Conservation (phyloP, 2,797 vertebrate species). For the Geotrypetes seraphini region DNA sequence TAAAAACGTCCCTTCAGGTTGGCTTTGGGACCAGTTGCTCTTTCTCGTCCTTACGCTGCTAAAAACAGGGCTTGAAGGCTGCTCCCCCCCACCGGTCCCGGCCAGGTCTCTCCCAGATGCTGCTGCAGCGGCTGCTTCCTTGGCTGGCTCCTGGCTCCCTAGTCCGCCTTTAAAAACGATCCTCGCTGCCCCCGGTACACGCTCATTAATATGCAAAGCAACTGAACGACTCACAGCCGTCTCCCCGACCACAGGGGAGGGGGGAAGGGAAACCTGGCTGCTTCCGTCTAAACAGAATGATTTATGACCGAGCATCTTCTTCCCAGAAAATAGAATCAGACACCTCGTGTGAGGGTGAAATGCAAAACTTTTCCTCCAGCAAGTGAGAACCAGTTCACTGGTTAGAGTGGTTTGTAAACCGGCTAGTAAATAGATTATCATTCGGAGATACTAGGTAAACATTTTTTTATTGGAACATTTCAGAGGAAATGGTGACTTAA, state of each 20-base stretch:
- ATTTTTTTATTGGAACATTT: no score
- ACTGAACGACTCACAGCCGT: constrained; percentile 76
- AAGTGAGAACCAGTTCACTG: no score
- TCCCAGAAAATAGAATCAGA: no score
- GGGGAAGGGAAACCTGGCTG: constrained; percentile 33
- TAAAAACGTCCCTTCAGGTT: background rate
- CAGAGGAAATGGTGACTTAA: no score
- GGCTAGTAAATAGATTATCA: no score
- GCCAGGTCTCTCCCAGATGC: background rate
- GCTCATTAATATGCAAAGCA: constrained; percentile 92
- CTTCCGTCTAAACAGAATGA: no score
- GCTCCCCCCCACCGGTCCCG: constrained; percentile 1
- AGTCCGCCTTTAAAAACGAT: constrained; percentile 73
- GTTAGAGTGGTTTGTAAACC: no score
- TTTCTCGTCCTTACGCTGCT: no score
- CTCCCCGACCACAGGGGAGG: constrained; percentile 47
- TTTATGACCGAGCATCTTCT: no score
- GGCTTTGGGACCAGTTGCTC: background rate
- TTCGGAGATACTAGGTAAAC: no score
- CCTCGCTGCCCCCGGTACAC: constrained; percentile 53
- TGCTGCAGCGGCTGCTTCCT: background rate
- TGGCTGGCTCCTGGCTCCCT: constrained; percentile 14
- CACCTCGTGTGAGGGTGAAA: no score
- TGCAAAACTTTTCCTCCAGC: no score
- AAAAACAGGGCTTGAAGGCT: constrained; percentile 2